Evolutionary conservation across 2,797 vertebrate species (phyloP), one percentile per base, ranked within the genome.

Genomic region (Cetoscarus ocellatus): DNA sequence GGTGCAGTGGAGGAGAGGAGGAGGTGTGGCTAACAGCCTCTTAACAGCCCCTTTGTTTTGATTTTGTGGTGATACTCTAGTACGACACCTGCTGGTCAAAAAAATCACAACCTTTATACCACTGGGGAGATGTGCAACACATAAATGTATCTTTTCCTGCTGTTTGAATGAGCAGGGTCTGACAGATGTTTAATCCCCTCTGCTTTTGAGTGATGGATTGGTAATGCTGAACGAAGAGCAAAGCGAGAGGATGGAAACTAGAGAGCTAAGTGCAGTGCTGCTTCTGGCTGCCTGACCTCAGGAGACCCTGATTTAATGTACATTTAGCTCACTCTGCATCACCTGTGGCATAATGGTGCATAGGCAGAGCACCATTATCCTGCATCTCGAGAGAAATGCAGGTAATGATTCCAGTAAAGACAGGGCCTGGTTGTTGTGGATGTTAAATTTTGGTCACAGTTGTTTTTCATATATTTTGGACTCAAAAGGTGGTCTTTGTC

Each of bases 111-210:
- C 27, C 27, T 27, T 27, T 27, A 27, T 27, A 83, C 85, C 84
- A 70, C 56, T 8, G 43, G 60, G 61, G 67, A 60, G 74, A 78
- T 73, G 84, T 12, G 9, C 13, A 2, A 73, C 10, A 72, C 77
- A 73, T 75, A 70, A 85, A 85, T 87, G 80, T 81, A 80, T 83
- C 87, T 89, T 85, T 90, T 82, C 71, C 86, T 82, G 90, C 78
- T 61, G 65, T 77, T 78, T 67, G 70, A 76, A 88, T 48, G 73
- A 80, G 76, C 71, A 71, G 76, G 66, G 79, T 84, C 68, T 81
- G 89, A 91, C 89, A 91, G 88, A 91, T 94, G 93, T 88, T 93
- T 93, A 92, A 94, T 94, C 91, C 88, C 9, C 61, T 48, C 50
- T 17, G 75, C 86, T 87, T 86, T 90, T 84, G 86, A 91, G 84